Evolutionary conservation across 1,140 invertebrate genomes (phyloP).

Genomic region (Procambarus clarkii): DNA sequence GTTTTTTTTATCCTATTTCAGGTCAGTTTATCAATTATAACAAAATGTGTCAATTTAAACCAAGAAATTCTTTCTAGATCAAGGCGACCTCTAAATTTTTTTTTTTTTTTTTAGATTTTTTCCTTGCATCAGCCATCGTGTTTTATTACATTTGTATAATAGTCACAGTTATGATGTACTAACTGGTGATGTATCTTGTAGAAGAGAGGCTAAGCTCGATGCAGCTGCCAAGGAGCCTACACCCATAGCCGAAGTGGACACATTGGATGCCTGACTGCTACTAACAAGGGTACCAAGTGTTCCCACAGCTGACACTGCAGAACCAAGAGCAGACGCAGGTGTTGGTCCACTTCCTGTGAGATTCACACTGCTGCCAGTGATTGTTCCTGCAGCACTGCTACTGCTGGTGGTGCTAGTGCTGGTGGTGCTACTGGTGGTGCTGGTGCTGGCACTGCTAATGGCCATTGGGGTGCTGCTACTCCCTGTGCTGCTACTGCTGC

Average conservation of each 20-base stretch:
- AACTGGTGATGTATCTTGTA: conserved; percentile 54
- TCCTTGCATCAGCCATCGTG: no score
- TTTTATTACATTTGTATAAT: no score
- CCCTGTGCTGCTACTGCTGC: conserved; percentile 7
- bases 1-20: no score
- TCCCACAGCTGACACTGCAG: conserved; percentile 25
- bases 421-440: conserved; percentile 12
- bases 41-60: no score
- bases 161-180: conserved; percentile 33
- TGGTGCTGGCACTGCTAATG: conserved; percentile 14
- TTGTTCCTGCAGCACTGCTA: conserved; percentile 2
- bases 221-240: conserved; percentile 36
- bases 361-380: conserved; percentile 61
- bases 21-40: no score
- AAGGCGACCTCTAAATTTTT: no score
- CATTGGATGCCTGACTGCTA: neutral
- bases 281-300: conserved; percentile 16
- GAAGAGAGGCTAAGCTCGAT: conserved; percentile 52
- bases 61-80: no score
- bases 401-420: conserved; percentile 5
- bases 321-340: conserved; percentile 46
- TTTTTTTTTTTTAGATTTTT: no score
- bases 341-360: conserved; percentile 60
- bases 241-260: conserved; percentile 28
- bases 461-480: conserved; percentile 14